phyloP scores from a whole-genome alignment of 2,888 invertebrate genomes.

The Drosophila mayaguana region DNA sequence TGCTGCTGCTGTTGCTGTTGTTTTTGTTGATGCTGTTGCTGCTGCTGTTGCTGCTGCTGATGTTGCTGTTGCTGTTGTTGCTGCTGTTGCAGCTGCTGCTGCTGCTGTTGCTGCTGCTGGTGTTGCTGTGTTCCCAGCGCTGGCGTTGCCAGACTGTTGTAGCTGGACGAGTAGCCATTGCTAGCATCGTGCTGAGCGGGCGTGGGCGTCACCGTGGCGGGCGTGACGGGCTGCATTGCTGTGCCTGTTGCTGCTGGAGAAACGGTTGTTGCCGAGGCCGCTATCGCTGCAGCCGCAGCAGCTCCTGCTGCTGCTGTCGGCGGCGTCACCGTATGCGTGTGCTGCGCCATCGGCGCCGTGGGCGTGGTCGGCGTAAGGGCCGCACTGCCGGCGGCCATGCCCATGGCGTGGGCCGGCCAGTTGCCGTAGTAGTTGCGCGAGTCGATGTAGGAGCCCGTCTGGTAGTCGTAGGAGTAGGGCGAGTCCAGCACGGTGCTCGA shows the following conservation, averaged over 20 bases:
- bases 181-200: constrained; percentile 70
- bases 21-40: constrained; percentile 45
- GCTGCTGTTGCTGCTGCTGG: constrained; percentile 41
- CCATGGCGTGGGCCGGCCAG: constrained; percentile 86
- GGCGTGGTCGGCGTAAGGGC: constrained; percentile 62
- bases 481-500: constrained; percentile 93
- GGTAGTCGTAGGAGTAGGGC: constrained; percentile 88
- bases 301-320: constrained; percentile 37
- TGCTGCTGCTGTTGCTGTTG: constrained; percentile 34
- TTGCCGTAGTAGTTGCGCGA: constrained; percentile 89
- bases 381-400: constrained; percentile 59
- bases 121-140: constrained; percentile 46
- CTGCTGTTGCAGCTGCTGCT: constrained; percentile 29
- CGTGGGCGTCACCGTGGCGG: constrained; percentile 41
- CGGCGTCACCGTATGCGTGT: constrained; percentile 85
- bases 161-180: constrained; percentile 73
- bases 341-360: constrained; percentile 51
- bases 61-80: constrained; percentile 33
- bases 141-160: constrained; percentile 74
- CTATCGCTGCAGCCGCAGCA: constrained; percentile 32
- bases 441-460: constrained; percentile 86
- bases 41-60: constrained; percentile 28
- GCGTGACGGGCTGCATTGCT: constrained; percentile 40
- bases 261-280: constrained; percentile 41
- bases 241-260: constrained; percentile 49